Conservation (phyloP, 53 echinoderm and acorn worm genomes). For the Paracentrotus lividus region DNA sequence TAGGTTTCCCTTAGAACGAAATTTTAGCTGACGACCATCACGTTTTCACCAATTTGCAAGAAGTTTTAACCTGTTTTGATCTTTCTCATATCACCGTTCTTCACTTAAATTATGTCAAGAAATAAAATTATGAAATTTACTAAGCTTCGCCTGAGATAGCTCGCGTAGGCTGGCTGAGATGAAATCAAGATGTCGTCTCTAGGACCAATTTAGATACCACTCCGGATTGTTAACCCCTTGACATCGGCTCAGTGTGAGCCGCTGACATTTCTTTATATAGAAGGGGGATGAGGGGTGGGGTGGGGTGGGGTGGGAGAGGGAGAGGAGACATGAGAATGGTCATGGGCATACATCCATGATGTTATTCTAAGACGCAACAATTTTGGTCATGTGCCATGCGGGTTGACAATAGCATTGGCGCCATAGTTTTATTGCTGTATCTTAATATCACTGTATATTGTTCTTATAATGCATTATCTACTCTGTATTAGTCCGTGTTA, state of each 20-base stretch:
- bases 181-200: slow-evolving; percentile 37
- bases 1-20: neutral
- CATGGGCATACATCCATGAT: neutral
- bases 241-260: neutral
- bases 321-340: neutral
- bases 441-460: neutral
- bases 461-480: neutral
- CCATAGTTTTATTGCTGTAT: neutral
- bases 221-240: slow-evolving; percentile 39
- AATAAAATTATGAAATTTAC: neutral
- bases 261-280: neutral
- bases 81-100: neutral
- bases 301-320: neutral
- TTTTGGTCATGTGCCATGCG: slow-evolving; percentile 9
- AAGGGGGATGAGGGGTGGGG: neutral
- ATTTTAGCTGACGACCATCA: neutral
- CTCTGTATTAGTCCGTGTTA: neutral
- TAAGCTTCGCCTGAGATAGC: neutral
- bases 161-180: neutral
- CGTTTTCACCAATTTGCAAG: neutral
- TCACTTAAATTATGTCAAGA: neutral
- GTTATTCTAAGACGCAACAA: slow-evolving; percentile 33
- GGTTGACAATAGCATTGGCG: neutral
- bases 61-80: neutral
- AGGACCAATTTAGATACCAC: slow-evolving; percentile 1